Conservation (phyloP, 2,113 vertebrate species). For the Probosciger aterrimus region DNA sequence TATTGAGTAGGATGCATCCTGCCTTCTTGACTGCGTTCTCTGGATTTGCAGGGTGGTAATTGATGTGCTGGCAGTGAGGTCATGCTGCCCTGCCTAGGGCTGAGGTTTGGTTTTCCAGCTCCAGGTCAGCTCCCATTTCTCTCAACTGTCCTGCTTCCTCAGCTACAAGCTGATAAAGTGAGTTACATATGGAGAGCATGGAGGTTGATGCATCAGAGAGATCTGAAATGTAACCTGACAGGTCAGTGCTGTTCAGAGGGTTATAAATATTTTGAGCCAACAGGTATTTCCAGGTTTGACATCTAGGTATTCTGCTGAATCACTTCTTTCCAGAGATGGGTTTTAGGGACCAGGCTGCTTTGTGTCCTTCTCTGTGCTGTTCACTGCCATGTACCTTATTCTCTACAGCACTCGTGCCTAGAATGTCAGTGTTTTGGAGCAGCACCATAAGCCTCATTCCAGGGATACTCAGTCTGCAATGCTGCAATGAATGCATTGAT, state of each 20-base stretch:
- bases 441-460: neutral
- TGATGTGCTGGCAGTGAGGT: neutral
- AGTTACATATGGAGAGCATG: neutral
- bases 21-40: neutral
- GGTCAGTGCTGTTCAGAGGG: neutral
- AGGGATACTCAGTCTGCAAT: neutral
- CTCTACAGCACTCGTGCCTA: neutral
- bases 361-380: neutral
- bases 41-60: neutral
- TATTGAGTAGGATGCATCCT: neutral
- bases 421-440: neutral
- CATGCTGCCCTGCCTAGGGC: neutral
- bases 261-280: neutral
- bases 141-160: neutral
- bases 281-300: neutral
- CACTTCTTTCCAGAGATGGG: neutral
- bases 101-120: neutral
- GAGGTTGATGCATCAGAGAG: neutral
- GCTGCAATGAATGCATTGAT: slow-evolving; percentile 38
- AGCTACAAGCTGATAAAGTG: neutral
- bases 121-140: neutral
- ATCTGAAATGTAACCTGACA: neutral
- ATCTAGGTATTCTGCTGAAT: neutral
- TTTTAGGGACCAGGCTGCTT: neutral
- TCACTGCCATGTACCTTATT: neutral